Conservation (phyloP, 2,888 invertebrate genomes). For the Sipha maydis region DNA sequence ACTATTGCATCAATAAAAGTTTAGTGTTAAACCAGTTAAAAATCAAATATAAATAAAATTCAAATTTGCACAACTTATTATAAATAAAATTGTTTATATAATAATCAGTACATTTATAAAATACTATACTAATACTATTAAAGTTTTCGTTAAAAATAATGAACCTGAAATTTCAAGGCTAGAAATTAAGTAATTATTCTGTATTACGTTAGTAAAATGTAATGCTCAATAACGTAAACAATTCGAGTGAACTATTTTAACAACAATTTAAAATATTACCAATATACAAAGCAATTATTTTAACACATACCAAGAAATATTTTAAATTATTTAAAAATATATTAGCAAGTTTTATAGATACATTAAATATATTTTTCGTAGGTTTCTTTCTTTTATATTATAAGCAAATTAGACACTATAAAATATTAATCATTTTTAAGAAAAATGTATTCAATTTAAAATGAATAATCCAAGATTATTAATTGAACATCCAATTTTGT, state of each 20-base stretch:
- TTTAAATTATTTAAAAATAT: too few relatives aligned
- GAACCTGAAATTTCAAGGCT: neutral
- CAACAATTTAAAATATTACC: neutral
- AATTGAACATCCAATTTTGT: too few relatives aligned
- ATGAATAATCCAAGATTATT: too few relatives aligned
- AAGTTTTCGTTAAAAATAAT: neutral
- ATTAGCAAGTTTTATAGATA: too few relatives aligned
- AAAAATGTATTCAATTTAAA: too few relatives aligned
- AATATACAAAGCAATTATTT: too few relatives aligned
- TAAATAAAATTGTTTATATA: neutral
- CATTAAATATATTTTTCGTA: too few relatives aligned
- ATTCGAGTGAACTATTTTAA: neutral
- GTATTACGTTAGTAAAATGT: neutral
- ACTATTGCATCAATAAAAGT: neutral
- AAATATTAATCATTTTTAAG: too few relatives aligned
- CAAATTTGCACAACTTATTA: neutral
- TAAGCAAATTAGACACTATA: too few relatives aligned
- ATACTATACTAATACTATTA: neutral
- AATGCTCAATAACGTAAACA: neutral
- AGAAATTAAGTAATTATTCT: conserved; percentile 34
- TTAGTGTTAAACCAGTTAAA: neutral
- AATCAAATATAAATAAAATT: neutral
- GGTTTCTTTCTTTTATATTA: too few relatives aligned
- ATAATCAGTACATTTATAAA: neutral
- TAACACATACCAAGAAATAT: too few relatives aligned